Base-by-base conservation (phyloP, 2,113 vertebrate species). In the Serinus canaria region DNA sequence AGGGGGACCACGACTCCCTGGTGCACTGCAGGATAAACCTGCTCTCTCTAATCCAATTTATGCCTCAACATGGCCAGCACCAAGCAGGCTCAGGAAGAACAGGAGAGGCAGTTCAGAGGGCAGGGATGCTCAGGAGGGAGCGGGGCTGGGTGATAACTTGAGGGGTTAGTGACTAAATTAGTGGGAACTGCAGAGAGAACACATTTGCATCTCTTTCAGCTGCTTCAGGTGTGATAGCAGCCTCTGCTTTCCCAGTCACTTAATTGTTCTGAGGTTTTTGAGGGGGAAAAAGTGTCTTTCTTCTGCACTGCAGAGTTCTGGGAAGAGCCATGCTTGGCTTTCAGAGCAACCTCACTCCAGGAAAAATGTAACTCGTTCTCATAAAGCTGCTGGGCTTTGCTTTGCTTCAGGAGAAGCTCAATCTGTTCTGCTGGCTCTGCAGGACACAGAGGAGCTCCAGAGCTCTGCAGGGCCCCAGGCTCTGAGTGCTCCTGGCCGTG, bases 161-260 rank as follows among this genome's bases (percentile, higher is more conserved):
- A 60, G 70, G 87, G 63, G 78, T 94, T 87, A 74, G 69, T 84
- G 91, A 92, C 87, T 87, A 88, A 89, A 92, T 95, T 68, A 89
- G 74, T 11, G 7, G 56, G 83, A 94, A 35, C 64, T 5, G 69
- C 78, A 76, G 89, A 69, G 95, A 69, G 94, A 94, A 89, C 59
- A 39, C 63, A 95, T 95, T 95, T 95, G 93, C 90, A 85, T 94
- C 90, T 89, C 83, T 89, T 80, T 86, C 91, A 89, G 91, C 95
- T 83, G 87, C 89, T 84, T 84, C 77, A 86, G 92, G 86, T 69
- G 82, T 47, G 89, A 94, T 56, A 92, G 91, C 91, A 97, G 95
- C 75, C 92, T 95, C 95, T 95, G 93, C 94, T 73, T 84, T 83
- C 62, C 55, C 77, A 78, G 77, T 64, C 70, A 85, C 78, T 91